Evolutionary conservation across 2,888 invertebrate genomes (phyloP).

Genomic region (Machimus atricapillus): DNA sequence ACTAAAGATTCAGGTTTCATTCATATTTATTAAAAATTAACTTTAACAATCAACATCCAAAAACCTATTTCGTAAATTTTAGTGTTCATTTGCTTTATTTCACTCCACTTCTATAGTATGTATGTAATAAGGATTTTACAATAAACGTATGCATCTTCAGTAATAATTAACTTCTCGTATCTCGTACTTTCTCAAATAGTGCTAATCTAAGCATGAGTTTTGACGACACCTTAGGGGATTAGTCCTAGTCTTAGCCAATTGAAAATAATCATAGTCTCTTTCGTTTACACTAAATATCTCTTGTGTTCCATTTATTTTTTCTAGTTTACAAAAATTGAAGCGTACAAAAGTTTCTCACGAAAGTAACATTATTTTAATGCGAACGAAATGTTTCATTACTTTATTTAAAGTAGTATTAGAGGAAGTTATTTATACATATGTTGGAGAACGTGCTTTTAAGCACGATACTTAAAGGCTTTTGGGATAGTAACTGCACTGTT

Average conservation of each 20-base stretch:
- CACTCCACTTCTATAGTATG: not conserved
- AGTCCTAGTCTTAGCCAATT: slow-evolving; percentile 7
- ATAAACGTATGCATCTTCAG: slow-evolving; percentile 1
- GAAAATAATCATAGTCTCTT: not conserved
- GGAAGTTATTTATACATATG: not conserved
- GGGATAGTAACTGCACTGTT: not conserved
- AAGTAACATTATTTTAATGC: not conserved
- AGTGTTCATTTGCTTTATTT: slow-evolving; percentile 3
- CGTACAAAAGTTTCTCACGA: slow-evolving; percentile 19
- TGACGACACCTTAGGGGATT: slow-evolving; percentile 19
- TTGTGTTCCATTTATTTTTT: not conserved
- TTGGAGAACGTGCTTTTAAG: not conserved
- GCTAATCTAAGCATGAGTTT: slow-evolving; percentile 14
- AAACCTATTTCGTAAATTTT: slow-evolving; percentile 30
- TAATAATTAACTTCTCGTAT: slow-evolving; percentile 26
- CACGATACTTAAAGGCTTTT: not conserved
- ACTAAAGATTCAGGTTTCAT: not conserved
- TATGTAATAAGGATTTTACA: not conserved
- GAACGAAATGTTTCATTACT: not conserved
- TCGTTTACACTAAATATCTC: not conserved
- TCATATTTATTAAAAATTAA: slow-evolving; percentile 38
- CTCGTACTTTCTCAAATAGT: not conserved
- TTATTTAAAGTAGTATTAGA: not conserved
- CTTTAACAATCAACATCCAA: slow-evolving; percentile 41
- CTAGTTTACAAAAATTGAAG: slow-evolving; percentile 8